These are phyloP conservation scores for Orientallactaga sibirica DNA, from an alignment of 2,797 vertebrate genomes.

Conservation along the genomic window DNA sequence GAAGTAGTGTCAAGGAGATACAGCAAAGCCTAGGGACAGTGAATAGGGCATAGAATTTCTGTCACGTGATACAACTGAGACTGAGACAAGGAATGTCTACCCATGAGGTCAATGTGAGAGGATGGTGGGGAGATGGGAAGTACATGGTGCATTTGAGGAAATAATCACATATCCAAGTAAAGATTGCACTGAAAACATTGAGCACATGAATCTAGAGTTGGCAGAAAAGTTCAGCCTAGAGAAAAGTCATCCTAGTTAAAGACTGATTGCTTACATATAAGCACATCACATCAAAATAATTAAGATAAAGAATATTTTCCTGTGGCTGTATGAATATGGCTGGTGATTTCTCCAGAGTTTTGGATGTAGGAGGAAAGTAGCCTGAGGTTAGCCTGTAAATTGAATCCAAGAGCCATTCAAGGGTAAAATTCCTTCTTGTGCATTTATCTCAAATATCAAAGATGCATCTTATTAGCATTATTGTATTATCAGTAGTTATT, in stretches of 20 bases:
- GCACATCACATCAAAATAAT: neutral
- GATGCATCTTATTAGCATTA: neutral
- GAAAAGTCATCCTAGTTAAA: neutral
- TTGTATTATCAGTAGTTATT: neutral
- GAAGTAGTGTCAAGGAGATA: neutral
- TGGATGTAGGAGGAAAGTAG: neutral
- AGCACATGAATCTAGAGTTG: neutral
- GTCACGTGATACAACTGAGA: neutral
- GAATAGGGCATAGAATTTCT: neutral
- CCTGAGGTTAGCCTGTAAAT: neutral
- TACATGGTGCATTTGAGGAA: neutral
- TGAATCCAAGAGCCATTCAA: neutral
- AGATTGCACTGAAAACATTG: neutral
- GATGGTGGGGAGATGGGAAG: neutral
- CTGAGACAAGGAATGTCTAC: neutral
- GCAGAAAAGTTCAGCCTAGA: neutral
- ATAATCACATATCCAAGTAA: constrained; percentile 17
- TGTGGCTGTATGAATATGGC: neutral
- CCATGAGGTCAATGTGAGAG: neutral
- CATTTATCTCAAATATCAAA: constrained; percentile 19
- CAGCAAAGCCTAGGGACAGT: neutral
- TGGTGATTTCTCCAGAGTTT: neutral
- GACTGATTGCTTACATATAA: neutral
- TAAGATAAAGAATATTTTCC: neutral
- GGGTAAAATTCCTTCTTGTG: neutral